Evolutionary conservation across 2,113 vertebrate genomes (phyloP), one percentile per base, ranked within the genome.

Genomic region (Hepsetus odoe): DNA sequence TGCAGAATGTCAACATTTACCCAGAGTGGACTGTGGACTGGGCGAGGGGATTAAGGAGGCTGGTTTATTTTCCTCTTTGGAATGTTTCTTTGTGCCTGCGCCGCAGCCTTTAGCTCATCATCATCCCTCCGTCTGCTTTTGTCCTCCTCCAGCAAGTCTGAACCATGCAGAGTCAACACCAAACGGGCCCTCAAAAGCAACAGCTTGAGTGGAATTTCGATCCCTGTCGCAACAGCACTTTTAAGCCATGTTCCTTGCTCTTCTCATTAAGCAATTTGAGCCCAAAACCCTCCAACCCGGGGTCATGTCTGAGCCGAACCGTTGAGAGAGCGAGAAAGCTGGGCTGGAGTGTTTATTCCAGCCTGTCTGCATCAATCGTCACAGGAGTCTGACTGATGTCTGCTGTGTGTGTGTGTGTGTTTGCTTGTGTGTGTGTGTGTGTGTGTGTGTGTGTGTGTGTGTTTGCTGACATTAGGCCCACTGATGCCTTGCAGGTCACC

Each of bases 151-250:
- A 30, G 76, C 80, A 64, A 67, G 80, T 84, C 77, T 82, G 69
- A 82, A 84, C 82, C 72, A 1, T 61, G 28, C 85, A 86, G 82
- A 80, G 84, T 82, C 85, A 84, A 82, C 82, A 80, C 51, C 65
- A 28, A 13, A 42, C 46, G 55, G 64, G 42, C 59, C 51, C 82
- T 80, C 82, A 80, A 73, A 83, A 70, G 72, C 69, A 3, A 20
- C 74, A 73, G 64, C 42, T 66, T 26, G 33, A 65, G 70, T 78
- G 75, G 82, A 84, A 84, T 86, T 82, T 77, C 77, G 44, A 78
- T 82, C 77, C 55, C 79, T 83, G 77, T 80, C 42, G 77, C 74
- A 80, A 80, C 75, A 82, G 77, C 78, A 7, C 53, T 75, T 62
- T 80, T 80, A 77, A 71, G 30, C 28, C n/a, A 40, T 33, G 65